Base-by-base conservation (phyloP, 2,797 vertebrate species). In the Pangasius macronema region DNA sequence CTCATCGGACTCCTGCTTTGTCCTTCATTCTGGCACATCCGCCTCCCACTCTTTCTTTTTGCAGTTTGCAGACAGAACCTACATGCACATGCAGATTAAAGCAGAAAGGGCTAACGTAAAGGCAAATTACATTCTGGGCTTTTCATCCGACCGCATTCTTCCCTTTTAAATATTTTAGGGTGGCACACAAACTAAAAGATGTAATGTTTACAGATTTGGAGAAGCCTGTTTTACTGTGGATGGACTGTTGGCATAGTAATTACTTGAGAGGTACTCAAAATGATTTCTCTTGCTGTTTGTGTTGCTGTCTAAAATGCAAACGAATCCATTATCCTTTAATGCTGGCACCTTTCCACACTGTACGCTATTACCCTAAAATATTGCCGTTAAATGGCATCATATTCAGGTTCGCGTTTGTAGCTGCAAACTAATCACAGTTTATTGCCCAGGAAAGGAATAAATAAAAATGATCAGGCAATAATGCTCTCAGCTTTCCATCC, bases 311-410 rank as follows among this genome's bases (percentile, higher is more conserved):
- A 24, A 73, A 63, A 81, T 10, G 61, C 46, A 42, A 46, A 80
- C 91, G 91, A 91, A 91, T 93, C 91, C 92, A 90, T 92, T 91
- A 90, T 88, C 7, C 53, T 82, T 1, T 27, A 81, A 81, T 81
- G 79, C 86, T 91, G 84, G 57, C 63, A 8, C 20, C 79, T 55
- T 51, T 87, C 83, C 86, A 68, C 75, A 42, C 36, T 61, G 59
- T 59, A 18, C 22, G 39, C 82, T 80, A 63, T 84, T 84, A 57
- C 67, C 13, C 16, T 83, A 55, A 83, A 83, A 83, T 51, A 83
- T 83, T 13, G 70, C 83, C 87, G 87, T 88, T 86, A 90, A 91
- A 86, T 88, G 82, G 61, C 85, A 73, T 39, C 10, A 80, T 77
- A 39, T 39, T 46, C 59, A 67, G 49, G 59, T 65, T 84, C 22